Conservation (phyloP, 1,140 invertebrate genomes). For the Schlechtendalia chinensis region DNA sequence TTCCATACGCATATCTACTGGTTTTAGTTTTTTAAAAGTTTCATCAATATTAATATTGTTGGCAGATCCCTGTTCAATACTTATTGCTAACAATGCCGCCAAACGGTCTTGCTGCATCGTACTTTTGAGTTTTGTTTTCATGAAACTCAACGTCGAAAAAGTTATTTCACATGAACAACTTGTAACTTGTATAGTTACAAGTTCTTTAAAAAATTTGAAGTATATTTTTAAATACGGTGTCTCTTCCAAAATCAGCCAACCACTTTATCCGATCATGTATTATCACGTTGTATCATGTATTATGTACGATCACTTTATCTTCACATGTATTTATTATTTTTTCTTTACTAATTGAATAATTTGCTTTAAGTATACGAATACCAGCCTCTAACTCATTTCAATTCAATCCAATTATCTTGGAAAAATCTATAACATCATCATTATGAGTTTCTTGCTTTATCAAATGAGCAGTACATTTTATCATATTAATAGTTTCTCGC, state of each 20-base stretch:
- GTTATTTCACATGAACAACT: too few relatives aligned
- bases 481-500: conserved; percentile 12
- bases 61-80: too few relatives aligned
- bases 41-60: too few relatives aligned
- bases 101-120: too few relatives aligned
- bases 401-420: background rate
- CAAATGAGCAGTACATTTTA: conserved; percentile 3
- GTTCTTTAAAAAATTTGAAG: conserved; percentile 4
- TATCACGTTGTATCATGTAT: too few relatives aligned
- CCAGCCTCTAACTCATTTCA: background rate
- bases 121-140: too few relatives aligned
- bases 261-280: conserved; percentile 3
- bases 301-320: too few relatives aligned
- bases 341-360: background rate
- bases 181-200: too few relatives aligned
- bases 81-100: too few relatives aligned
- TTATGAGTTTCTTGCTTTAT: background rate
- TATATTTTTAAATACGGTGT: background rate
- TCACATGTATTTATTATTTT: conserved; percentile 10
- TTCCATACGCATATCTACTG: too few relatives aligned
- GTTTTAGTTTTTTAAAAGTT: too few relatives aligned
- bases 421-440: background rate
- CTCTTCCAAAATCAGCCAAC: conserved; percentile 11
- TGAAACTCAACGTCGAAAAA: too few relatives aligned
- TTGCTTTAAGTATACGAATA: conserved; percentile 12